Evolutionary conservation across 2,888 invertebrate genomes (phyloP).

Genomic region (Gisinianus flammeolus): DNA sequence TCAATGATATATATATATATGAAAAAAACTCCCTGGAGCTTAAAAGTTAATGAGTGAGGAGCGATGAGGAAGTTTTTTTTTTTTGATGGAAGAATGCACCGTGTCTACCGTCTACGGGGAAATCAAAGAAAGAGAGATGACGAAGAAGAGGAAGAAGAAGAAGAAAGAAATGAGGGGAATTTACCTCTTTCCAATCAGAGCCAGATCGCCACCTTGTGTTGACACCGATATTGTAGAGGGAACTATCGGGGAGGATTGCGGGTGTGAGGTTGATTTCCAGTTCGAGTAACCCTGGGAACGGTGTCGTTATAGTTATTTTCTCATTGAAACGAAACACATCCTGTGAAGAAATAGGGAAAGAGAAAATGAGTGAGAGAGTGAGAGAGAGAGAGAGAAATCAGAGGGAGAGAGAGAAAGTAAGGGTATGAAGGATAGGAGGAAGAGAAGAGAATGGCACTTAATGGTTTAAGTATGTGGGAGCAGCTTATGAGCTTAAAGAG

Average conservation of each 20-base stretch:
- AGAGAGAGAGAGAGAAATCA: neutral
- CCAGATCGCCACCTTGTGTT: conserved; percentile 57
- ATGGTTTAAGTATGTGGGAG: conserved; percentile 42
- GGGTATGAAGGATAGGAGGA: conserved; percentile 21
- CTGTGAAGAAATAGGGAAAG: conserved; percentile 40
- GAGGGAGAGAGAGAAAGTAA: neutral
- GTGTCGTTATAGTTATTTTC: conserved; percentile 58
- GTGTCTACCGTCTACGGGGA: too few relatives aligned
- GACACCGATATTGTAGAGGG: conserved; percentile 55
- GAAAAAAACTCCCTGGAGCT: too few relatives aligned
- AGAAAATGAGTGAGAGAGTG: too few relatives aligned
- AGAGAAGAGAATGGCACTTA: conserved; percentile 32
- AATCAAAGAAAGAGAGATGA: conserved; percentile 33
- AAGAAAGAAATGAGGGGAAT: conserved; percentile 17
- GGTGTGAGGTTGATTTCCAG: conserved; percentile 58
- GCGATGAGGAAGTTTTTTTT: too few relatives aligned
- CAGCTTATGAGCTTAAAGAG: neutral
- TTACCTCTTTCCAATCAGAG: conserved; percentile 56
- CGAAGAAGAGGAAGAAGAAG: neutral
- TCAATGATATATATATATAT: too few relatives aligned
- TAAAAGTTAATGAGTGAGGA: too few relatives aligned
- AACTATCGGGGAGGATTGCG: conserved; percentile 50
- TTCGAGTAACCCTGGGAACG: conserved; percentile 56
- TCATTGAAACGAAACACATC: conserved; percentile 58
- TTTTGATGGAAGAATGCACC: too few relatives aligned